Conservation (phyloP, 2,113 vertebrate genomes). For the Corapipo altera region DNA sequence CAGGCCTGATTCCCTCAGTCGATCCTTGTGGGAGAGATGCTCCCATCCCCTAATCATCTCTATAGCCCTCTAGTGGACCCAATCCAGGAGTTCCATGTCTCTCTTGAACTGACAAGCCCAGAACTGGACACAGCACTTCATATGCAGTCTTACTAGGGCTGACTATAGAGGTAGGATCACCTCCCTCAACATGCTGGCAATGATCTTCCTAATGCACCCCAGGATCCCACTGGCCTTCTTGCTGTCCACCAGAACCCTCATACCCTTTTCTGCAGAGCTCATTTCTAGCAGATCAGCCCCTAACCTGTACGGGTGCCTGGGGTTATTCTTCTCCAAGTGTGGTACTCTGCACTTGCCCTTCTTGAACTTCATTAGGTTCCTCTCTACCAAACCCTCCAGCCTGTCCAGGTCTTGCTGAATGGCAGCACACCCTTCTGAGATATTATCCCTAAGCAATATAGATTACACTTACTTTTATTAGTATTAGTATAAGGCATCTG, state of each 20-base stretch:
- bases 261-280: neutral
- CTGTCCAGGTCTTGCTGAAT: neutral
- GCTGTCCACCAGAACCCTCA: neutral
- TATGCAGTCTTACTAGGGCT: neutral
- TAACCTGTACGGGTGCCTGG: no score
- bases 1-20: neutral
- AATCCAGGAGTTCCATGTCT: fast-evolving
- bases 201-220: no score
- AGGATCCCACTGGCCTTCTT: neutral
- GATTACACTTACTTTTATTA: neutral
- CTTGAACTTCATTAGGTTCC: neutral
- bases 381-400: neutral
- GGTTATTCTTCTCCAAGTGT: neutral
- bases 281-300: neutral
- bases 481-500: neutral
- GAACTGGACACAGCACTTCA: neutral
- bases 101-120: neutral
- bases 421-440: no score
- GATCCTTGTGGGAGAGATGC: neutral
- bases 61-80: neutral
- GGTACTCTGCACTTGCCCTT: neutral
- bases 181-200: fast-evolving
- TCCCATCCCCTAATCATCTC: no score
- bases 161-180: neutral
- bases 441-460: neutral